Evolutionary conservation across 2,797 vertebrate species (phyloP), one percentile per base, ranked within the genome.

Genomic region (Nasua narica): DNA sequence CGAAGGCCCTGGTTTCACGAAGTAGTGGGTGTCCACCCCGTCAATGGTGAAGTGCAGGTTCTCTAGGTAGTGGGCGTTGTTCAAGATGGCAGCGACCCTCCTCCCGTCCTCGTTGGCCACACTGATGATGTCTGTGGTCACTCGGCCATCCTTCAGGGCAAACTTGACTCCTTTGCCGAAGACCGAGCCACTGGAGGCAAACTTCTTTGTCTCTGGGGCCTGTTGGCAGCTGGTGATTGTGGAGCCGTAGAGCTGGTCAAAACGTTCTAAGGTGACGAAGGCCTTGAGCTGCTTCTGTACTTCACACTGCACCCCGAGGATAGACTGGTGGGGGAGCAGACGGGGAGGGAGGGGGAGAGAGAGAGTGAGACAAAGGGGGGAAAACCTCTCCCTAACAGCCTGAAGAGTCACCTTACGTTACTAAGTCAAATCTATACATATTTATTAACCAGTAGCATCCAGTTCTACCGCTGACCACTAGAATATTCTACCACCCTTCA

Each of bases 91-190:
- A 0, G 99, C 99, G 2, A 99, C 99, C 92, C 99, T 99, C 13
- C 99, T 99, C 1, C 99, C 99, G 0, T 99, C 99, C 98, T 99
- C 99, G 0, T 99, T 99, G 97, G 99, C 99, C 82, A 99, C 98
- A 4, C 99, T 99, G 98, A 99, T 99, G 98, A 99, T 99, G 98
- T 99, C 99, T 0, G 99, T 99, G 98, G 99, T 98, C 96, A 99
- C 99, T 0, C 99, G 99, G 7, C 99, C 99, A 0, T 99, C 99
- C 87, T 99, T 99, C 98, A 99, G 98, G 58, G 99, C 99, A 0
- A 99, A 99, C 96, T 99, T 99, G 90, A 99, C 99, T 0, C 99
- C 99, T 87, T 99, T 99, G 89, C 99, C 99, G 0, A 99, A 99
- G 98, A 99, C 99, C 5, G 99, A 99, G 85, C 99, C 99, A 0